Evolutionary conservation across 2,888 invertebrate species (phyloP), one percentile per base, ranked within the genome.

Genomic region (Drosophila differens): DNA sequence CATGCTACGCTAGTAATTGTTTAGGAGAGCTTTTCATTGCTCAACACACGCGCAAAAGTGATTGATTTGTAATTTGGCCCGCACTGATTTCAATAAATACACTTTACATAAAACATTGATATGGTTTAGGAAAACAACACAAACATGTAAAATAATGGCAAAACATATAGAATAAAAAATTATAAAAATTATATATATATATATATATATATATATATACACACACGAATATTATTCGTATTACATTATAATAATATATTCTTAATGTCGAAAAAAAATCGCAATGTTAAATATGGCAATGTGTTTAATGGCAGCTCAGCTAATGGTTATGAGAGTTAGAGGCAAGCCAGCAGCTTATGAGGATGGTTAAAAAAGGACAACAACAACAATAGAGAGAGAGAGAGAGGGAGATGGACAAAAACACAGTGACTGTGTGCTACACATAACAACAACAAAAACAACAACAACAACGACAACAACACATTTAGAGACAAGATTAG

Each of bases 391-490:
- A 7, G 53, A 16, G 7, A 33, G 25, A 33, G 25, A 33, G 25
- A 49, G 25, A 25, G 33, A 55, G 49, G 7, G 39, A 69, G 47
- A 25, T n/a, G 25, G 54, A 47, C 16, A 74, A 68, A 55, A 69
- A 70, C 51, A 60, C n/a, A 54, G 41, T 66, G 60, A 59, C 62
- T 57, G 32, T 68, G 89, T 91, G 89, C 89, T 82, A 88, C 71
- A 81, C 62, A 69, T 63, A 79, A 79, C 28, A 82, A 79, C 78
- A 58, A 79, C 64, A 79, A 77, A 28, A 28, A 0, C 22, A 22
- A 54, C 25, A 39, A 57, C 64, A 63, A 74, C 83, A 69, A 76
- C 64, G 66, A 78, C 44, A 52, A 63, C 60, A 71, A 72, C 44
- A 81, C 70, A 81, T 51, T 63, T 62, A 58, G 35, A 47, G 51